phyloP scores from a whole-genome alignment of 2,113 vertebrate genomes.

The Seriola aureovittata region DNA sequence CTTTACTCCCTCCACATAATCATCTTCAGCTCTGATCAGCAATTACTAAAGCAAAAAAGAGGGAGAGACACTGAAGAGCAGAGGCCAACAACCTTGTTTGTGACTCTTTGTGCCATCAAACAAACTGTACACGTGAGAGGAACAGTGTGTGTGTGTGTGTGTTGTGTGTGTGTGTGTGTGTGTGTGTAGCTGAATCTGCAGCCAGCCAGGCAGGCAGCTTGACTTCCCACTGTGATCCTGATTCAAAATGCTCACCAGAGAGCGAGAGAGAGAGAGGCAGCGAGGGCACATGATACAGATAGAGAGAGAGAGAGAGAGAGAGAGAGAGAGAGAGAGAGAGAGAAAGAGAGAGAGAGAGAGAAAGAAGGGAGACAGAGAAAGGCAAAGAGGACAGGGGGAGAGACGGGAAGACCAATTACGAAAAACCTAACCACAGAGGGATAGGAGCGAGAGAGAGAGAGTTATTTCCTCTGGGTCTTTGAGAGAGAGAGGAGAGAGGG shows the following conservation, averaged over 20 bases:
- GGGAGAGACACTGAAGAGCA: constrained; percentile 3
- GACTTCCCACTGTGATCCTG: constrained; percentile 70
- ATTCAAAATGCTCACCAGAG: constrained; percentile 72
- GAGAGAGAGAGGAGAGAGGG: constrained; percentile 22
- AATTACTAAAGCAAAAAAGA: not conserved
- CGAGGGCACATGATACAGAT: constrained; percentile 7
- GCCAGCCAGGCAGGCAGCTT: constrained; percentile 42
- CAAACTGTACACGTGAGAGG: constrained; percentile 9
- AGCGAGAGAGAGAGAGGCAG: constrained; percentile 23
- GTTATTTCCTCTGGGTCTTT: constrained; percentile 68
- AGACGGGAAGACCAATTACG: constrained; percentile 49
- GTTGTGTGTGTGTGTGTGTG: constrained; percentile 7
- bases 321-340: constrained; percentile 21
- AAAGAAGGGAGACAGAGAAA: constrained; percentile 47
- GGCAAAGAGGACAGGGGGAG: constrained; percentile 54
- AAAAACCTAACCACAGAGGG: constrained; percentile 38
- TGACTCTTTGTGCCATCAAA: constrained; percentile 43
- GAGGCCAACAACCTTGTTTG: constrained; percentile 32
- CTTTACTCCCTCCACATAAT: not conserved
- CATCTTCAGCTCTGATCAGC: not conserved
- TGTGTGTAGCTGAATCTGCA: constrained; percentile 31
- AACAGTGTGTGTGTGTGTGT: constrained; percentile 3
- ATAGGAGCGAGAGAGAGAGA: constrained; percentile 38
- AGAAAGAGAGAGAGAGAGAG: constrained; percentile 32
- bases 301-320: constrained; percentile 10